Conservation (phyloP, 2,113 vertebrate species). For the Urocynchramus pylzowi region DNA sequence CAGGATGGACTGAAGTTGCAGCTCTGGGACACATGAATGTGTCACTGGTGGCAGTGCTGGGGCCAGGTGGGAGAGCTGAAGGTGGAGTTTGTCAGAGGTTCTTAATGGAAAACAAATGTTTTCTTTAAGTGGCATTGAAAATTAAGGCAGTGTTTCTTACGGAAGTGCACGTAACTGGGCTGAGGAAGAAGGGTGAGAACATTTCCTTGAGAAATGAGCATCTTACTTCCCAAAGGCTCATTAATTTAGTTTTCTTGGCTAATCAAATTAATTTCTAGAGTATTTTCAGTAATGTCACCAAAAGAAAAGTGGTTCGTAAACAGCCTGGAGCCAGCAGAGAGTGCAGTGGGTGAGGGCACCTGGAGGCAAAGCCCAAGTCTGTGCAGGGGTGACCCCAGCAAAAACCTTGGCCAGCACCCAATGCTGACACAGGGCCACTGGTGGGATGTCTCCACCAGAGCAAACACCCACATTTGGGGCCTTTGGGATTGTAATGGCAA, state of each 20-base stretch:
- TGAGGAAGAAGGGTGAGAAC: background rate
- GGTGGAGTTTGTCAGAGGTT: background rate
- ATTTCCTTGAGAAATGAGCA: background rate
- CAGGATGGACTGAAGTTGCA: background rate
- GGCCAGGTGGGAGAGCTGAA: background rate
- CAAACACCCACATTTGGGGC: accelerated
- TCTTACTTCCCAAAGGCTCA: background rate
- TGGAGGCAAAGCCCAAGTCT: background rate
- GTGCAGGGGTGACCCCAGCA: accelerated
- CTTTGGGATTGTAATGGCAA: accelerated
- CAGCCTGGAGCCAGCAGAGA: background rate
- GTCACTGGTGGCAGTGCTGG: background rate
- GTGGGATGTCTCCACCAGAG: background rate
- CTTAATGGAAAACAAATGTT: background rate
- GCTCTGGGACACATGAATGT: background rate
- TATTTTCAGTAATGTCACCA: background rate
- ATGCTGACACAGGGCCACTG: background rate
- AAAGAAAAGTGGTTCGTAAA: background rate
- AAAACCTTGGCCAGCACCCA: background rate
- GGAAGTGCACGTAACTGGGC: accelerated
- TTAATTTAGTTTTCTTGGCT: background rate
- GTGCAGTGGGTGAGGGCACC: accelerated
- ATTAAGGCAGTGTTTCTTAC: background rate
- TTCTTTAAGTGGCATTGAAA: background rate
- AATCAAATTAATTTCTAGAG: background rate